Evolutionary conservation across 2,797 vertebrate species (phyloP), one percentile per base, ranked within the genome.

Genomic region (Tarsius wallacei): DNA sequence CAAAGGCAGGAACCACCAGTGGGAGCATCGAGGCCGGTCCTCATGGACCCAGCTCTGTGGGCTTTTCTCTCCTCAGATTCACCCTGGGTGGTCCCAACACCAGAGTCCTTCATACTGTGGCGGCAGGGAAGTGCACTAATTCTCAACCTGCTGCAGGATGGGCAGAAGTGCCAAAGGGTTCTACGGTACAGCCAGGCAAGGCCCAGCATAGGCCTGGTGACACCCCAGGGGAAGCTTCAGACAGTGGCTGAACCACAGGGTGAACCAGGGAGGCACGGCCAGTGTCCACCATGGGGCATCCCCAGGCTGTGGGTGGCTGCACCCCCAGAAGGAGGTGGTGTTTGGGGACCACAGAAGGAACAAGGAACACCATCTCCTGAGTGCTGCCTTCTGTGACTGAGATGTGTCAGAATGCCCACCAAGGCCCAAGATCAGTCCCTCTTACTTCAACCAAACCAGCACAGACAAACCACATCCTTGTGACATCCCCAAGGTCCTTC

Each of bases 261-360:
- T 1, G 14, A 42, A 33, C 66, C 1, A 9, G n/a, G n/a, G n/a
- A 17, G 16, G 21, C 17, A 49, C 19, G 13, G 47, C 13, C 42
- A 49, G 71, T 12, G 0, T 24, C 36, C 14, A 15, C 4, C 9
- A 14, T 4, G 36, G 70, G 24, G 6, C 14, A 28, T 5, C 17
- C 17, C 68, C 47, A 0, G 9, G 24, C 68, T 42, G 57, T 26
- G 12, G 0, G 3, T 22, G 31, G 53, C 10, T 1, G 2, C 22
- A 28, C 7, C 0, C 11, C 2, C 8, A 47, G 55, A 51, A 49
- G 7, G 4, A 14, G 36, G 1, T 14, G 1, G 4, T 0, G 0
- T 33, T 12, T 0, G 13, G 19, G 13, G 36, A 10, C n/a, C 9
- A 1, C 9, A n/a, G 64, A 4, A 19, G 36, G 0, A 1, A 47